phyloP scores from a whole-genome alignment of 1,140 invertebrate species.

The Anthonomus grandis region DNA sequence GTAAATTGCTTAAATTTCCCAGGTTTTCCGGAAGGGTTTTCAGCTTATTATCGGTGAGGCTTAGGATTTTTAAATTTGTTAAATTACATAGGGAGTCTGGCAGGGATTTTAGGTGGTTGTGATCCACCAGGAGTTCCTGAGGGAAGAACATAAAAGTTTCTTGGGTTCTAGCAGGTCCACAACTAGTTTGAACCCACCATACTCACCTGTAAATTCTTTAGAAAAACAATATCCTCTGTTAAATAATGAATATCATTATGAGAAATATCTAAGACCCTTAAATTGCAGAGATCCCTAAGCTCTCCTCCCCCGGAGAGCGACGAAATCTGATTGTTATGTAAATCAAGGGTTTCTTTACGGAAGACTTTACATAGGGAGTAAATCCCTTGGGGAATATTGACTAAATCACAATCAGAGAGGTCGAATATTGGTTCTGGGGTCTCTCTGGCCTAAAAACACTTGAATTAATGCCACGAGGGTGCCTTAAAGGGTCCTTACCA shows the following conservation, averaged over 20 bases:
- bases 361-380: conserved; percentile 75
- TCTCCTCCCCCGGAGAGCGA: conserved; percentile 67
- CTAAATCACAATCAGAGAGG: conserved; percentile 67
- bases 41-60: conserved; percentile 69
- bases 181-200: background rate
- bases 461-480: background rate
- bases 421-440: conserved; percentile 73
- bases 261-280: conserved; percentile 69
- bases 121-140: conserved; percentile 63
- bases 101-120: conserved; percentile 63
- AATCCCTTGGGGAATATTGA: conserved; percentile 66
- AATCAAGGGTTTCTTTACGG: conserved; percentile 65
- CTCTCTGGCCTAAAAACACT: conserved; percentile 60
- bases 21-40: conserved; percentile 62
- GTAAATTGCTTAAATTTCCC: conserved; percentile 59
- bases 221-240: conserved; percentile 59
- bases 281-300: conserved; percentile 62
- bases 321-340: conserved; percentile 65
- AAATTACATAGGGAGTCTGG: conserved; percentile 65
- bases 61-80: conserved; percentile 60
- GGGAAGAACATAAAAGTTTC: conserved; percentile 26
- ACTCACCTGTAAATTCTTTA: conserved; percentile 59
- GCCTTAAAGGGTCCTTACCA: conserved; percentile 49
- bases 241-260: conserved; percentile 64
- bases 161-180: background rate